These are phyloP conservation scores for Melinopterus prodromus DNA, from an alignment of 2,888 invertebrate species.

Conservation along the genomic window DNA sequence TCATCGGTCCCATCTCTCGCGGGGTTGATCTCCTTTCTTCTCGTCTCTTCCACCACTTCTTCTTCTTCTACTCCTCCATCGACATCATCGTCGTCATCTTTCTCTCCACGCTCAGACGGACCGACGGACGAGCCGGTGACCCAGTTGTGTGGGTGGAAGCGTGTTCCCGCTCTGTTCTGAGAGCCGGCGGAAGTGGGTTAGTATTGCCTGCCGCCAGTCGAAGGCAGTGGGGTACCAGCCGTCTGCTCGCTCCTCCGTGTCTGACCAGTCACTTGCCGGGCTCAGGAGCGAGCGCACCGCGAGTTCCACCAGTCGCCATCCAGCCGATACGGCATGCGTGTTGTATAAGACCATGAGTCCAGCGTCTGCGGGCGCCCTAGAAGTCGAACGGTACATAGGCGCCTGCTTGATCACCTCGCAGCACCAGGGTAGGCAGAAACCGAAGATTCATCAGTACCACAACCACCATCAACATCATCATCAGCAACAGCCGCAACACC, in stretches of 20 bases:
- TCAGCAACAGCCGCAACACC: slow-evolving; percentile 50
- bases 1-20: slow-evolving; percentile 40
- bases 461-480: slow-evolving; percentile 41
- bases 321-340: not conserved
- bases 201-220: slow-evolving; percentile 46
- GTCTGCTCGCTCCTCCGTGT: slow-evolving; percentile 27
- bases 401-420: slow-evolving; percentile 67
- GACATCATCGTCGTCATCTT: not conserved
- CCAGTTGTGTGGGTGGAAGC: slow-evolving; percentile 8
- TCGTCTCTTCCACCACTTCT: not conserved
- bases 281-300: not conserved
- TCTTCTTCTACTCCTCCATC: slow-evolving; percentile 36
- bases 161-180: slow-evolving; percentile 26
- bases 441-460: slow-evolving; percentile 32
- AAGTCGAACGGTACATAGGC: slow-evolving; percentile 71
- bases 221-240: slow-evolving; percentile 41
- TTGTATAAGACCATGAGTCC: slow-evolving; percentile 69
- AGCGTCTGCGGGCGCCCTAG: slow-evolving; percentile 69
- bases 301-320: slow-evolving; percentile 32
- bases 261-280: slow-evolving; percentile 31
- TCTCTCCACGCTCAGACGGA: not conserved
- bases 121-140: slow-evolving; percentile 13
- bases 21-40: slow-evolving; percentile 17
- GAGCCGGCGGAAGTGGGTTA: slow-evolving; percentile 56
- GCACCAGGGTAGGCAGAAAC: slow-evolving; percentile 41